A percentile compares a stretch with the other conserved stretches of the same genome.
phyloP scores from a whole-genome alignment of 2,113 vertebrate genomes.

The Microtus montanus region DNA sequence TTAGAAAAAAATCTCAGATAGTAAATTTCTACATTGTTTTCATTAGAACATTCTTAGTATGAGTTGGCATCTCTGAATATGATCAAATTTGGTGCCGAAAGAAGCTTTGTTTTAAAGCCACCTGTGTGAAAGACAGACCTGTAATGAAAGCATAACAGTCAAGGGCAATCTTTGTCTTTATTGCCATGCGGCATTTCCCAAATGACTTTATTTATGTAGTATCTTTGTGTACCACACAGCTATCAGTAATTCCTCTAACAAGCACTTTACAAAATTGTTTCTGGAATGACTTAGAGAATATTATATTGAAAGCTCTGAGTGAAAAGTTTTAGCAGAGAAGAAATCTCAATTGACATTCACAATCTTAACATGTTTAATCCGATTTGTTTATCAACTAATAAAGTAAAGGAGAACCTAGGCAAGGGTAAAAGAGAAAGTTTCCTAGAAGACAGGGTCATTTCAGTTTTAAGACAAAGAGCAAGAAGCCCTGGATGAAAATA shows the following conservation, averaged over 20 bases:
- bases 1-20: neutral
- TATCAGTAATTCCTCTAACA: slow-evolving; percentile 20
- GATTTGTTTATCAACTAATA: neutral
- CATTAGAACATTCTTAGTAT: neutral
- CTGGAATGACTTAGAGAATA: neutral
- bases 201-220: neutral
- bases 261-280: neutral
- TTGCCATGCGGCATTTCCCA: neutral
- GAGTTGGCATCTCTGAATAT: neutral
- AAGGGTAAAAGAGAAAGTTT: neutral
- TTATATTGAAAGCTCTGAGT: neutral
- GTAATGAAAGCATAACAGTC: neutral
- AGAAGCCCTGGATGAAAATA: neutral
- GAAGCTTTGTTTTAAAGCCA: neutral
- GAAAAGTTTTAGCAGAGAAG: neutral
- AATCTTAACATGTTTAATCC: slow-evolving; percentile 28
- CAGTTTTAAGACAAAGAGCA: neutral
- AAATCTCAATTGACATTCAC: neutral
- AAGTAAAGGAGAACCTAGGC: neutral
- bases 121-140: neutral
- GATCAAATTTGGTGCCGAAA: neutral
- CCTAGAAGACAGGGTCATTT: neutral
- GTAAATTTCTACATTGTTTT: neutral
- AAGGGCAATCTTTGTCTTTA: slow-evolving; percentile 1
- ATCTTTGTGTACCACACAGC: neutral